phyloP scores from a whole-genome alignment of 2,888 invertebrate genomes.

The Sicus ferrugineus region DNA sequence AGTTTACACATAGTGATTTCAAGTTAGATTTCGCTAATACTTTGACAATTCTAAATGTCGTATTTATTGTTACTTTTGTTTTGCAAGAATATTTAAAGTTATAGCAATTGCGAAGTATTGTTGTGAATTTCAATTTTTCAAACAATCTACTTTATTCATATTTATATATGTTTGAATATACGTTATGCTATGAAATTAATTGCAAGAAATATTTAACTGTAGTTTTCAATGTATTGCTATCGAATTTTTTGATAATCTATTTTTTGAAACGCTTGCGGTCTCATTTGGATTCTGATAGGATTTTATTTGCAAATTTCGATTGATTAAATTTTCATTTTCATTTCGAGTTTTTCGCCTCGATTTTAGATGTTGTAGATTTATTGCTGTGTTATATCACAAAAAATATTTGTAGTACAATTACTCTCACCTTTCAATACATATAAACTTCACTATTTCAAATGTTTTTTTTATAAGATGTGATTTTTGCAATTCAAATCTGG shows the following conservation, averaged over 20 bases:
- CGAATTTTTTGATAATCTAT: conserved; percentile 4
- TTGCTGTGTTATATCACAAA: conserved; percentile 47
- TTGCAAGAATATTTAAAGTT: conserved; percentile 16
- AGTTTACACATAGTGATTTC: conserved; percentile 30
- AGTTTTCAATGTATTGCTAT: conserved; percentile 20
- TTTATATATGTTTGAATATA: conserved; percentile 2
- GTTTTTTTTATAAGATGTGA: conserved; percentile 11
- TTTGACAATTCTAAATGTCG: conserved; percentile 20
- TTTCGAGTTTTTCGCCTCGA: conserved; percentile 29
- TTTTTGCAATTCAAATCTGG: conserved; percentile 3
- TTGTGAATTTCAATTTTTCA: conserved; percentile 23
- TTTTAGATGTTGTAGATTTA: conserved; percentile 43
- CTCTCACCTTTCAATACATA: background rate
- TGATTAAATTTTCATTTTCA: background rate
- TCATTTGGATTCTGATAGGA: background rate
- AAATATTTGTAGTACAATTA: conserved; percentile 38
- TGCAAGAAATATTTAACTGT: conserved; percentile 11
- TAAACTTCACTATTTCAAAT: background rate
- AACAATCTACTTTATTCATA: conserved; percentile 27
- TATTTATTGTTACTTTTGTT: conserved; percentile 12
- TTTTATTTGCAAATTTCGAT: background rate
- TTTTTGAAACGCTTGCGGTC: conserved; percentile 9
- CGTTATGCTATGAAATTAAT: background rate
- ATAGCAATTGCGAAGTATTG: conserved; percentile 18
- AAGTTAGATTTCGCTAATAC: conserved; percentile 30